Evolutionary conservation across 2,888 invertebrate species (phyloP).

Genomic region (Laothoe populi): DNA sequence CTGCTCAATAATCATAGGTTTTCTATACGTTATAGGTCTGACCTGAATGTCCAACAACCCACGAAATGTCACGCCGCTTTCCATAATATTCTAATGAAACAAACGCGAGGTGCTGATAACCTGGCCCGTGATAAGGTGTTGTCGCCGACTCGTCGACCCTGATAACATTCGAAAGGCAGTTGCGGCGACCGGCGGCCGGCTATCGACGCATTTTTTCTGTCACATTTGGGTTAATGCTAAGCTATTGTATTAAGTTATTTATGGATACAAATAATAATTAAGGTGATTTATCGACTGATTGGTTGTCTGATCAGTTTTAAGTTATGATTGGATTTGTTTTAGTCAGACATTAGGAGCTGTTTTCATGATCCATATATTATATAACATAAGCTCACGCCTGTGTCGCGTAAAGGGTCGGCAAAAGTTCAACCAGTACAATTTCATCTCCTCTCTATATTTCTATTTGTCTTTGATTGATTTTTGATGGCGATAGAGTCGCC

Average conservation of each 20-base stretch:
- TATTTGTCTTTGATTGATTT: no score
- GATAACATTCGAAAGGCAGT: slow-evolving; percentile 15
- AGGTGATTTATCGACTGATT: slow-evolving; percentile 23
- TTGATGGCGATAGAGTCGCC: no score
- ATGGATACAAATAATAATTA: slow-evolving; percentile 2
- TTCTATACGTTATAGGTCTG: no score
- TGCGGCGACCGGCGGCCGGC: background rate
- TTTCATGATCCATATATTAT: no score
- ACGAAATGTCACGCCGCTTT: background rate
- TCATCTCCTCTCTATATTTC: no score
- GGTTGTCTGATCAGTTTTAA: background rate
- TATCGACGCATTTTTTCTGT: slow-evolving; percentile 1
- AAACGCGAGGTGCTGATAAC: slow-evolving; percentile 6
- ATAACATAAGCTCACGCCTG: no score
- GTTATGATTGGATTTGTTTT: background rate
- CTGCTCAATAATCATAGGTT: no score
- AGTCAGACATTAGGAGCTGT: no score
- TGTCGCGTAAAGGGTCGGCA: no score
- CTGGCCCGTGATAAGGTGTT: slow-evolving; percentile 1
- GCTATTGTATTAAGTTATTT: slow-evolving; percentile 30
- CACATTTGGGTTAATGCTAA: slow-evolving; percentile 32
- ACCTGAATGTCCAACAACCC: background rate
- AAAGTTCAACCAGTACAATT: no score
- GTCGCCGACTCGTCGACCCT: background rate
- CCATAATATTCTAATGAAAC: slow-evolving; percentile 21